Base-by-base conservation (phyloP, 2,888 invertebrate species). In the Amblyteles armatorius region DNA sequence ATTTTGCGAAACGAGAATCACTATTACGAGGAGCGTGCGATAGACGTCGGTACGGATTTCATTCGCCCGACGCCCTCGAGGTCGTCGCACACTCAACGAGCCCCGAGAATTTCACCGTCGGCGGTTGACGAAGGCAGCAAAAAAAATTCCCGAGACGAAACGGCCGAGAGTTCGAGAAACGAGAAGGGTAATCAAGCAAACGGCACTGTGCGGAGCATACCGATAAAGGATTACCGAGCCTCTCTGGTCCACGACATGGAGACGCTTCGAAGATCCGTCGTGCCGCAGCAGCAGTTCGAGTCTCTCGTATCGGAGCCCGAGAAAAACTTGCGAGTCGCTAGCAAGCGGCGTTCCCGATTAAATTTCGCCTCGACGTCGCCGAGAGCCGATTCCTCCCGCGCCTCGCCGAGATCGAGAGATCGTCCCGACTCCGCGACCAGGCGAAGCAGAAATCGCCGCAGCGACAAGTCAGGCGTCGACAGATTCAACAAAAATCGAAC, bases 21-120 rank as follows among this genome's bases (percentile, higher is more conserved):
- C 29, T 79, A 89, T 26, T 93, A 92, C 84, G 90, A 93, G 76
- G 93, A 93, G 78, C 89, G 93, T 5, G 91, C 91, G 3, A 83
- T 93, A 2, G 92, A 92, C 63, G 92, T 93, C 3, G 88, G 83
- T 7, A 84, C 86, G 16, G 79, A 87, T 19, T 63, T 65, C 5
- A 50, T 22, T 13, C 36, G 19, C 22, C 60, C 57, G 52, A 65
- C 29, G 13, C 16, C 19, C 0, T 33, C 36, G 29, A 77, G 79
- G 60, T 26, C 13, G n/a, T 72, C 73, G 26, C 55, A 22, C 19
- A 33, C 9, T 55, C 73, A 26, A 19, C 26, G 22, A 9, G 22
- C 57, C 3, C 19, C 73, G 67, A 4, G 71, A n/a, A 72, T 52
- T 33, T 16, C 50, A 16, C 52, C 79, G 55, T 4, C 57, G 19